Evolutionary conservation across 2,797 vertebrate genomes (phyloP), one percentile per base, ranked within the genome.

Genomic region (Champsocephalus esox): DNA sequence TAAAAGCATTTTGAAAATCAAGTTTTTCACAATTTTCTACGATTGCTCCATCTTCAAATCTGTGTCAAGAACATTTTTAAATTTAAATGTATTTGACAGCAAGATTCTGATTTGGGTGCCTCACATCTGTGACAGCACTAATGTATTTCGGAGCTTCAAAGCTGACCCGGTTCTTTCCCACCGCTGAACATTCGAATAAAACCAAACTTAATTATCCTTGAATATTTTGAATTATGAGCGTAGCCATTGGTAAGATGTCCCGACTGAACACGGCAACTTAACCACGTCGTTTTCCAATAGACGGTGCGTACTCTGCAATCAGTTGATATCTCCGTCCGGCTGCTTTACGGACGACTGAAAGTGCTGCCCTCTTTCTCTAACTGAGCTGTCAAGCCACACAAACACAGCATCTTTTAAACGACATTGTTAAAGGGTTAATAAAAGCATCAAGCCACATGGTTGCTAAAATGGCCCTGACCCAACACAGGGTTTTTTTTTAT

Each of bases 311-410:
- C 51, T 68, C 50, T 55, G 32, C 21, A 43, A 16, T 61, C 17
- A 19, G n/a, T 71, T 63, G 66, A 43, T 50, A 46, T 70, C 69
- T 69, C 9, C 69, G 17, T 67, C 32, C 32, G 56, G 34, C 38
- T 77, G 45, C 17, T 65, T 28, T 64, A 44, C 34, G 21, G 55
- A 38, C 3, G 8, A 45, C 60, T 65, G 41, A 48, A 56, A 1
- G 1, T 44, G 41, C 52, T 70, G 6, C 45, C 46, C 38, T 70
- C 55, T 63, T 51, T 55, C 19, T 60, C 50, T 72, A 8, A 32
- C 49, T 65, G 44, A 75, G 49, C 79, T 74, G 55, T 68, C 24
- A 52, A 51, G 12, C 13, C 59, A 70, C 56, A 73, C 57, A 24
- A 12, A 58, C 67, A 59, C 70, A 28, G 49, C 21, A 34, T 55